phyloP scores from a whole-genome alignment of 2,797 vertebrate genomes.

The Anguilla pacifica region DNA sequence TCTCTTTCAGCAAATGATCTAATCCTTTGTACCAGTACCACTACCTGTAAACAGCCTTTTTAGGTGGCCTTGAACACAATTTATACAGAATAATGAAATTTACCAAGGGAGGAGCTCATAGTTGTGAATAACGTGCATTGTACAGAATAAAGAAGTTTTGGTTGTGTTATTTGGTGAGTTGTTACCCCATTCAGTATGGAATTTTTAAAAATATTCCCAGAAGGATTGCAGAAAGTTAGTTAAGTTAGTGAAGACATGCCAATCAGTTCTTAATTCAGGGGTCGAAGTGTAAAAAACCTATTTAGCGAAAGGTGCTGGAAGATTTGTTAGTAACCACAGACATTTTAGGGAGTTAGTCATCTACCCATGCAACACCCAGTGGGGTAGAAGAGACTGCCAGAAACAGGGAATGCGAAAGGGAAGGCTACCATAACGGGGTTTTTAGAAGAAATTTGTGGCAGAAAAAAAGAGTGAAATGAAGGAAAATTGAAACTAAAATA shows the following conservation, averaged over 20 bases:
- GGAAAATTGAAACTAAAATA: constrained; percentile 54
- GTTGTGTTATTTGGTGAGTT: neutral
- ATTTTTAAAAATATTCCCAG: neutral
- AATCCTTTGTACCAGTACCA: constrained; percentile 11
- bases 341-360: constrained; percentile 76
- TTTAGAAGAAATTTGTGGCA: constrained; percentile 68
- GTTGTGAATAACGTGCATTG: constrained; percentile 8
- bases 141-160: neutral
- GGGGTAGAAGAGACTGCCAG: constrained; percentile 41
- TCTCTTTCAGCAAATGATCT: neutral
- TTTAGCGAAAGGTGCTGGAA: constrained; percentile 38
- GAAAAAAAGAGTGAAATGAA: constrained; percentile 55
- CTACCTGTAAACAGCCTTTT: neutral
- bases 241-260: neutral
- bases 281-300: constrained; percentile 38
- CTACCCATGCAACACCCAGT: constrained; percentile 49
- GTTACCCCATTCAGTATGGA: neutral
- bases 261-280: neutral
- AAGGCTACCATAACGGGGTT: constrained; percentile 60
- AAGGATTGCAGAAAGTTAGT: neutral
- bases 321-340: constrained; percentile 88
- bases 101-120: neutral
- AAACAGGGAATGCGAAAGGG: constrained; percentile 67
- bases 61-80: neutral
- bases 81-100: constrained; percentile 1